Base-by-base conservation (phyloP, 1,140 invertebrate species). In the Diplogasteroides magnus region DNA sequence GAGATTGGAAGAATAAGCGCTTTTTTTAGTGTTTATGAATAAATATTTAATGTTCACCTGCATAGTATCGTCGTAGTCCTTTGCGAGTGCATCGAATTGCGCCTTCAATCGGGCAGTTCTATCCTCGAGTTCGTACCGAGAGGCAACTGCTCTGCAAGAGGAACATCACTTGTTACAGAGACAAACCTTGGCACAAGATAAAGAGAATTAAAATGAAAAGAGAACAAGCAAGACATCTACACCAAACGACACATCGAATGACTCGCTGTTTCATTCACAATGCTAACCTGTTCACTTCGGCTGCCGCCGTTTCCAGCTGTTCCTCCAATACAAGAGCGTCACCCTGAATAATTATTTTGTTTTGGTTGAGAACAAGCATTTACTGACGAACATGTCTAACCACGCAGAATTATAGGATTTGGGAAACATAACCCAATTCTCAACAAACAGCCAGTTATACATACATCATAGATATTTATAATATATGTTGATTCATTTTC, bases 41-140 rank as follows among this genome's bases (percentile, higher is more conserved):
- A 19, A 67, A 23, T 31, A 6, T 61, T 73, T 58, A 65, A 73
- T 55, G n/a, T 69, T 29, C 28, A 73, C 73, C 57, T 63, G 57
- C 73, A 74, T 74, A 14, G 73, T 74, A 55, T 74, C 73, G 57
- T 74, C 73, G 28, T 74, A 74, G 55, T 74, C 73, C n/a, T 61
- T 55, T 25, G 64, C 65, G n/a, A 74, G 55, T 28, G 56, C 55
- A 61, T 74, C 73, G 29, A 63, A 62, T 29, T 74, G 73, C 25
- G 26, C 28, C 31, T 67, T 26, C n/a, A 72, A 55, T 31, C 69
- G 57, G 26, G 63, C 37, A 14, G 57, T 72, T 19, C 58, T 57
- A 26, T 72, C 70, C 32, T 72, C 70, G 11, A 67, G 63, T 61
- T 67, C 70, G 32, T 67, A 57, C 63, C 65, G 68, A 28, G 63